Percentiles rank a stretch among this genome's conserved stretches.
Conservation (phyloP, 2,113 vertebrate species). For the Lontra canadensis region DNA sequence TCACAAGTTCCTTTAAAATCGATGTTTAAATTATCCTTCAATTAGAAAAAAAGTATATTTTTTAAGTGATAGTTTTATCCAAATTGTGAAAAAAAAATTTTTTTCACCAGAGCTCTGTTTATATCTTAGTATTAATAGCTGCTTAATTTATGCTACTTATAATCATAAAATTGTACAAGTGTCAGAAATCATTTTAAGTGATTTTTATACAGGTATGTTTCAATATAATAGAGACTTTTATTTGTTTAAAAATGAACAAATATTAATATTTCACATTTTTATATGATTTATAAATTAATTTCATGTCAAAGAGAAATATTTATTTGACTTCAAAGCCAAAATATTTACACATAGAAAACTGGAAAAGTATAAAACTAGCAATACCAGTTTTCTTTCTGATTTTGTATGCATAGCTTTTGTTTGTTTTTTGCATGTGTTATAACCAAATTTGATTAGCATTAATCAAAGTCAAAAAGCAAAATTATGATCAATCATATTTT, state of each 20-base stretch:
- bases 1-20: constrained; percentile 70
- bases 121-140: constrained; percentile 48
- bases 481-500: neutral
- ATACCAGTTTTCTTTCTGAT: neutral
- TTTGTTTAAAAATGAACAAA: constrained; percentile 50
- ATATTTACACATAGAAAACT: neutral
- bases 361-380: neutral
- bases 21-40: constrained; percentile 41
- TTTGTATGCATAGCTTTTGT: neutral
- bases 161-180: neutral
- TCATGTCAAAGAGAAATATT: neutral
- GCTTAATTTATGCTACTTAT: constrained; percentile 48
- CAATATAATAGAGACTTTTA: constrained; percentile 57
- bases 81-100: neutral
- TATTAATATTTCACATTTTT: neutral
- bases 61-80: neutral
- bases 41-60: constrained; percentile 28
- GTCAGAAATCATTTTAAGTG: constrained; percentile 6
- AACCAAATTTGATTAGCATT: neutral
- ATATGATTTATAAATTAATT: neutral
- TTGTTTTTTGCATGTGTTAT: neutral
- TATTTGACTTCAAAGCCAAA: constrained; percentile 21
- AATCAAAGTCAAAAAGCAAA: neutral
- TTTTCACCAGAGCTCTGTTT: constrained; percentile 55
- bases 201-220: constrained; percentile 39